A percentile compares a stretch with the other conserved stretches of the same genome.
These are phyloP conservation scores for Chionodraco myersi DNA, from an alignment of 2,113 vertebrate genomes.

Conservation along the genomic window DNA sequence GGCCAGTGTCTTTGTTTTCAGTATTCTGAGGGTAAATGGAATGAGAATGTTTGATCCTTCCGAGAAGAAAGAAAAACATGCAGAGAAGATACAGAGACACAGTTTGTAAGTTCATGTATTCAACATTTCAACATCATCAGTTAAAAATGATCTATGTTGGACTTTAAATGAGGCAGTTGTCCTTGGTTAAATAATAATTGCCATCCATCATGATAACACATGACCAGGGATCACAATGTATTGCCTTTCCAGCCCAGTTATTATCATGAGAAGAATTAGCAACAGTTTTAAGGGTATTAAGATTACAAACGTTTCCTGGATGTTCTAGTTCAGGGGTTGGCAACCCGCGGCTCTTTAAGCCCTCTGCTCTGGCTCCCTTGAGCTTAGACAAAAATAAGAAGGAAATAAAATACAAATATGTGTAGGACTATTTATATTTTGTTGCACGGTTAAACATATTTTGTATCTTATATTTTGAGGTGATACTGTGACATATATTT, in stretches of 20 bases:
- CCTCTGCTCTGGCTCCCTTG: no score
- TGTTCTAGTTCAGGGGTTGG: not conserved
- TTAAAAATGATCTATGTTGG: not conserved
- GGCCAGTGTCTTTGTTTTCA: not conserved
- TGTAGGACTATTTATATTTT: no score
- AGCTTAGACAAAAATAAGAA: no score
- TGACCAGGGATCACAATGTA: not conserved
- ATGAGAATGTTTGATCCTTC: not conserved
- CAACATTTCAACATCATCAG: not conserved
- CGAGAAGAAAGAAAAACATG: not conserved
- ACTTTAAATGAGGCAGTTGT: not conserved
- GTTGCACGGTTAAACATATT: no score
- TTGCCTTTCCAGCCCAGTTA: not conserved
- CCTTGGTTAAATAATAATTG: not conserved
- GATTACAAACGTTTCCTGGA: not conserved
- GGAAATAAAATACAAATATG: no score
- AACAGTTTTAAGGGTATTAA: not conserved
- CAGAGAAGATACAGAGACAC: not conserved
- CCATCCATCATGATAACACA: not conserved
- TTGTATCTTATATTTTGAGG: no score
- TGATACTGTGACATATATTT: no score
- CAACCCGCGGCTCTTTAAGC: no score
- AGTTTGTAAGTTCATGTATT: not conserved
- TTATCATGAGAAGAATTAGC: not conserved
- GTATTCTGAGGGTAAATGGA: not conserved